Base-by-base conservation (phyloP, 2,888 invertebrate genomes). In the Eilema griseolum region DNA sequence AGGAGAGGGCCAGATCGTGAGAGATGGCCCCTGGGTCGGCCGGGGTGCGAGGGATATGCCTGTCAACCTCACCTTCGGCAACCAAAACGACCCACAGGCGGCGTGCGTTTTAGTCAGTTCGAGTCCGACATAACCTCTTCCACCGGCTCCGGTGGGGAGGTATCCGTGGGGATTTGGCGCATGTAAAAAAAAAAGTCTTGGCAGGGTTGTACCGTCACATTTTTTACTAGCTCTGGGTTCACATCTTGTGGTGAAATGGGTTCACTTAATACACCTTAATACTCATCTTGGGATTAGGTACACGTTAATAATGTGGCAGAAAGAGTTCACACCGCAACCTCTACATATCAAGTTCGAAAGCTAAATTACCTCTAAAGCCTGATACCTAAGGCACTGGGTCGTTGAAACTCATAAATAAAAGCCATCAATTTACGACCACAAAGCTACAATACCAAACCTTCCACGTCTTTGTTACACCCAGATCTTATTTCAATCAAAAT, bases 401-500 rank as follows among this genome's bases (percentile, higher is more conserved):
- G 1, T 52, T 52, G n/a, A 3, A 52, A 52, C 52, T 52, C 52
- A 52, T 52, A 37, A 52, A 20, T 8, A 7, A 16, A 71, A 33
- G 41, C 63, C 16, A 24, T 5, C 3, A 33, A 69, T 65, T 74
- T 65, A 63, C 37, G 63, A 61, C 23, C 33, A 61, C 56, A 28
- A 26, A 14, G 57, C 16, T 14, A 41, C 62, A 56, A 73, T 67
- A 31, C 70, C 28, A 23, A 28, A 63, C 12, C 24, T 57, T 66
- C 4, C 14, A 24, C 59, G 78, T 79, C 80, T 78, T 75, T 67
- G 68, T 59, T 69, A 67, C 67, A 74, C 78, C 74, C 73, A 66
- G 72, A 72, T 77, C 76, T 79, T 78, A 81, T 81, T 80, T 78
- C 77, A 85, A 83, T 86, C 79, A 79, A 76, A 74, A 76, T 80